Evolutionary conservation across 2,888 invertebrate species (phyloP), one percentile per base, ranked within the genome.

Genomic region (Leucoptera coffeella): DNA sequence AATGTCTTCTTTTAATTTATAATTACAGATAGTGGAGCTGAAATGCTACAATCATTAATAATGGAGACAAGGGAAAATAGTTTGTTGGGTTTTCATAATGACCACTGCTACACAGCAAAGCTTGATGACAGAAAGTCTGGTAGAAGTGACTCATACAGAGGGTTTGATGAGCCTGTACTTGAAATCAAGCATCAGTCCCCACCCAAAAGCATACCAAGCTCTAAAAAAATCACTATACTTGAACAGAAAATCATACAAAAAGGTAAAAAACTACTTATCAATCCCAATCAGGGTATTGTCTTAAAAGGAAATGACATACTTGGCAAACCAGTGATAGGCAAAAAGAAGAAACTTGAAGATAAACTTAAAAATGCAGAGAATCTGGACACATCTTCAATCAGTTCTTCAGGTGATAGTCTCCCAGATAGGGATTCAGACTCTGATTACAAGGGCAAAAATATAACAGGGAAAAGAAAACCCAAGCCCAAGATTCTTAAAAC

Each of bases 91-190:
- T 78, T 83, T 38, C 77, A 78, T 42, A 78, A 87, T 60, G 88
- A 88, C 50, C 88, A 89, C 45, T 87, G 87, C 45, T 88, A 88
- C 38, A 87, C 87, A 23, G 75, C 80, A 23, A 81, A 82, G 29
- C 79, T 82, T 15, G 75, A 75, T 39, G 77, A 75, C 41, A 50
- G 46, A 29, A 25, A 47, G 32, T 52, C 62, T 30, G 56, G 57
- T 34, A 46, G 40, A 29, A 56, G 37, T 45, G 64, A 62, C 14
- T 46, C 37, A 32, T 47, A 49, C 33, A 32, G 48, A 28, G 41
- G 43, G 19, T 67, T 51, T 50, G 54, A 61, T 45, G 65, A 71
- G 33, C 59, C 67, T 9, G 47, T 65, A 30, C 57, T 67, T 45
- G 58, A 69, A 42, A 67, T 69, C 29, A 51, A 52, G 28, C 60